Conservation (phyloP, 2,888 invertebrate genomes). For the Gastracanthus pulcherrimus region DNA sequence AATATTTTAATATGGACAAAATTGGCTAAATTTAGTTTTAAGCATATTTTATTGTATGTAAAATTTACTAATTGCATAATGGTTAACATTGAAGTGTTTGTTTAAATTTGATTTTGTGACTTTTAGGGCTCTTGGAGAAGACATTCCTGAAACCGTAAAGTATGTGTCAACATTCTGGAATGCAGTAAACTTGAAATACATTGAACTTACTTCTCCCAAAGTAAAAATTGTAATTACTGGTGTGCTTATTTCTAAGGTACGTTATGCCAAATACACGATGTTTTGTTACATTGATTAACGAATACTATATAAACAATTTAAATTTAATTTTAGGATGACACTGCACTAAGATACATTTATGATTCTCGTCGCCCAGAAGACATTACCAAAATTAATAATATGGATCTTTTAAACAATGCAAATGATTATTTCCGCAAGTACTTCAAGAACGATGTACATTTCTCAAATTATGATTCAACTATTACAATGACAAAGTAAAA, state of each 20-base stretch:
- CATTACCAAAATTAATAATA: not conserved
- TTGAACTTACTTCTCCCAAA: slow-evolving; percentile 8
- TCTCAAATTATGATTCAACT: slow-evolving; percentile 39
- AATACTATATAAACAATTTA: no score
- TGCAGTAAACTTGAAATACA: slow-evolving; percentile 42
- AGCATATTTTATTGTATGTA: no score
- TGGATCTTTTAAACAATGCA: not conserved
- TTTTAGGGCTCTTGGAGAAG: not conserved
- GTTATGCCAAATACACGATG: no score
- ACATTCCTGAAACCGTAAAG: slow-evolving; percentile 17
- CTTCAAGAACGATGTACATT: slow-evolving; percentile 3
- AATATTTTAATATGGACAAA: no score
- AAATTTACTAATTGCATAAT: not conserved
- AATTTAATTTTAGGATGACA: slow-evolving; percentile 47
- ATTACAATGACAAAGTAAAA: slow-evolving; percentile 33
- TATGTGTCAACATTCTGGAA: slow-evolving; percentile 47
- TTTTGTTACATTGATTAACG: no score
- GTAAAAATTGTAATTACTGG: slow-evolving; percentile 38
- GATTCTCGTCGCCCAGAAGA: not conserved
- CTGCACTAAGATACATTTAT: slow-evolving; percentile 10
- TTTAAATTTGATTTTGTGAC: no score
- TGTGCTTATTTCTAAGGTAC: slow-evolving; percentile 45
- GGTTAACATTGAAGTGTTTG: slow-evolving; percentile 21
- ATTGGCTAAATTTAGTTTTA: no score
- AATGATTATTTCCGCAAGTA: slow-evolving; percentile 16